Conservation (phyloP, 2,888 invertebrate genomes). For the Pseudococcus viburni region DNA sequence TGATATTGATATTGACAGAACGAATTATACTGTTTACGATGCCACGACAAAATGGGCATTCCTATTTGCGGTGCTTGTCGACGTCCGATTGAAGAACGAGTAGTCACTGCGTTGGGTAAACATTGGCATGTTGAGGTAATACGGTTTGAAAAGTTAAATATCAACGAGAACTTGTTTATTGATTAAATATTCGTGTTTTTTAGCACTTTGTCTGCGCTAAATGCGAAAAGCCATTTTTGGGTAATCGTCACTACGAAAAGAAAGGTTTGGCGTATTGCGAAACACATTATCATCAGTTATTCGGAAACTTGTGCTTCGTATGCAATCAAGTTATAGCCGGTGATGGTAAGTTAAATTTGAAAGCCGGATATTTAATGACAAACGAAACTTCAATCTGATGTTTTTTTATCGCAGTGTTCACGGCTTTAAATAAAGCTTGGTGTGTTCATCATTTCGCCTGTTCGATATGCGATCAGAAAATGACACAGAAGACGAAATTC, state of each 20-base stretch:
- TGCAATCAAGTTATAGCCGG: conserved; percentile 98
- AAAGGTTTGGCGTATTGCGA: conserved; percentile 99
- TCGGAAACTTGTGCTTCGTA: conserved; percentile 98
- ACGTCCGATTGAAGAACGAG: conserved; percentile 97
- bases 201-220: conserved; percentile 99
- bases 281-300: conserved; percentile 98
- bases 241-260: conserved; percentile 98
- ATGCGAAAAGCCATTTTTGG: conserved; percentile 99
- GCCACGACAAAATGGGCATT: conserved; percentile 99
- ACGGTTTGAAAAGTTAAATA: conserved; percentile 2
- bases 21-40: conserved; percentile 96
- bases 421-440: conserved; percentile 99
- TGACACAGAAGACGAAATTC: conserved; percentile 97
- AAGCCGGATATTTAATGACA: neutral
- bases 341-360: conserved; percentile 82
- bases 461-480: conserved; percentile 94
- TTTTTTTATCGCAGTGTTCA: conserved; percentile 83
- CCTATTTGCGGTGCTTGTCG: conserved; percentile 99
- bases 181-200: conserved; percentile 70
- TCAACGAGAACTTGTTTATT: neutral
- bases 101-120: conserved; percentile 97
- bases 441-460: conserved; percentile 99
- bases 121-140: conserved; percentile 97
- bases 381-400: neutral
- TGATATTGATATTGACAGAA: conserved; percentile 75